phyloP scores from a whole-genome alignment of 2,888 invertebrate species.

The Clanis bilineata region DNA sequence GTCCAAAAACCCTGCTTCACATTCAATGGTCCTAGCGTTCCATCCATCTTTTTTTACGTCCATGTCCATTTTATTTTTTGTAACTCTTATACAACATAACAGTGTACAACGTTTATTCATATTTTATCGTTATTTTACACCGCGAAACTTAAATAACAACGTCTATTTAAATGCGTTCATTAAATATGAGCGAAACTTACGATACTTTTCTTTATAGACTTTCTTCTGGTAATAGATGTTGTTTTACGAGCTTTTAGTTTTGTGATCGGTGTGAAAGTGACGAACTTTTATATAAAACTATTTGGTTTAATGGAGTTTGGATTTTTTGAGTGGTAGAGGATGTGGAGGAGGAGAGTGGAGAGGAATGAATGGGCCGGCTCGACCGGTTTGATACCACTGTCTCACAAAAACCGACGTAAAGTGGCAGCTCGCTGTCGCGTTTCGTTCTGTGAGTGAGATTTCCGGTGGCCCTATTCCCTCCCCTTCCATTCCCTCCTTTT shows the following conservation, averaged over 20 bases:
- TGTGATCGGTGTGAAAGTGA: slow-evolving; percentile 6
- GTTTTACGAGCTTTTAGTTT: slow-evolving; percentile 3
- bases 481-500: too few relatives aligned
- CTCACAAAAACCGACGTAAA: too few relatives aligned
- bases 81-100: slow-evolving; percentile 12
- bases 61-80: too few relatives aligned
- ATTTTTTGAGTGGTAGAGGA: neutral
- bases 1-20: too few relatives aligned
- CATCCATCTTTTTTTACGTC: too few relatives aligned
- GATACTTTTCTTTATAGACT: slow-evolving; percentile 11
- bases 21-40: too few relatives aligned
- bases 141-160: slow-evolving; percentile 1
- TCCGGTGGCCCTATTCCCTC: too few relatives aligned
- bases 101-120: neutral
- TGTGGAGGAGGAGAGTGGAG: too few relatives aligned
- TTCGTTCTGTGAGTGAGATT: too few relatives aligned
- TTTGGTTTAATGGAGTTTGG: neutral
- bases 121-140: slow-evolving; percentile 15
- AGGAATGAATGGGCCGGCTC: too few relatives aligned
- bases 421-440: too few relatives aligned
- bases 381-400: too few relatives aligned
- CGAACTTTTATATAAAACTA: neutral
- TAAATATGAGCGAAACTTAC: neutral
- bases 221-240: slow-evolving; percentile 4
- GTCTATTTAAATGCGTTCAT: slow-evolving; percentile 1